Base-by-base conservation (phyloP, 2,888 invertebrate genomes). In the Agriopis leucophaearia region DNA sequence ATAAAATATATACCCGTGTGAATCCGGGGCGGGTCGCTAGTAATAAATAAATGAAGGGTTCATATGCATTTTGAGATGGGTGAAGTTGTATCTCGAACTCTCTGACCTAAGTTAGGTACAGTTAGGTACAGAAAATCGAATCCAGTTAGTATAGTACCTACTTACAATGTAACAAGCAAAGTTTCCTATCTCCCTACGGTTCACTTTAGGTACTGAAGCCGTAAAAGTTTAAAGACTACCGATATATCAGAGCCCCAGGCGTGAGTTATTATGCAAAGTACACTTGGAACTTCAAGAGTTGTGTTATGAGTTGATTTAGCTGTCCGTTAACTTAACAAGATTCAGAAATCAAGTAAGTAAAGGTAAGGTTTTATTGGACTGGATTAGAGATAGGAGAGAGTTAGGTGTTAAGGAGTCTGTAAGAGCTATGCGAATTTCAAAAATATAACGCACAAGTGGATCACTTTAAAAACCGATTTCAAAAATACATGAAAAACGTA, bases 261-360 rank as follows among this genome's bases (percentile, higher is more conserved):
- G 10, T 50, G 35, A 66, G 56, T 63, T 59, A 64, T 66, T 66
- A 70, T 64, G 66, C 56, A 64, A 64, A 70, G 52, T 70, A 63
- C 57, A 61, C 59, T 66, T 61, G 16, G 15, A 66, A 66, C 42
- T 66, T 65, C 35, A n/a, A 35, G 50, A 60, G 66, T 55, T 59
- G 58, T 16, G 51, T 51, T 57, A 47, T 48, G 18, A 60, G 62
- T 63, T 62, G 57, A 50, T 59, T 63, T 44, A 63, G 67, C 48
- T 67, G 58, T 40, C 63, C 58, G 58, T 63, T 18, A 48, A 63
- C 47, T 62, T 52, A 62, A 62, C 52, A 51, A 38, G 59, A 47
- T 61, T 52, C 18, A 13, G 13, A 57, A 61, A 51, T 47, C 62
- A 52, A 66, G 52, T 55, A 52, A 66, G 52, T 55, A 55, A 16